Conservation (phyloP, 2,113 vertebrate species). For the Toxostoma redivivum region DNA sequence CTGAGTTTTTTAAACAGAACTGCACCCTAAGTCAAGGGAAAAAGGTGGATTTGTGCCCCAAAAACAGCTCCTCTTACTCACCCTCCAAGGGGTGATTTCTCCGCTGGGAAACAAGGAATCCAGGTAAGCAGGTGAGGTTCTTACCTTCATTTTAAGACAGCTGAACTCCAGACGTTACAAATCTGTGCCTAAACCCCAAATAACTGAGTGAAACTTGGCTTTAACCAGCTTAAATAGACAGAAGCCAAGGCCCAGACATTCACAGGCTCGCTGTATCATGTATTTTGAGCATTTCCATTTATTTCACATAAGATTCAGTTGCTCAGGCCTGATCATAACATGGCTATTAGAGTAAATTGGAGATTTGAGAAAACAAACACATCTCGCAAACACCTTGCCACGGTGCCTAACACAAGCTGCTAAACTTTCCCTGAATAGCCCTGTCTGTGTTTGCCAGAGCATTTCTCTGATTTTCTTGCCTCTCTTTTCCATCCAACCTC, state of each 20-base stretch:
- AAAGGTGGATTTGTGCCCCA: neutral
- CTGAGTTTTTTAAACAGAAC: neutral
- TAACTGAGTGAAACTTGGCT: neutral
- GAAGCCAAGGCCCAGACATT: neutral
- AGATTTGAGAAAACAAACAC: neutral
- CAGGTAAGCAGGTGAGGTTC: neutral
- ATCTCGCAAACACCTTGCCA: neutral
- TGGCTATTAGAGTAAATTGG: neutral
- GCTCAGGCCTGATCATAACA: neutral
- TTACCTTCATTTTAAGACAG: neutral
- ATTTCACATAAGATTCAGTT: neutral
- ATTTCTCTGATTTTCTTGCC: neutral
- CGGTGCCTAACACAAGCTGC: neutral
- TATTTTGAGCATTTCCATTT: neutral
- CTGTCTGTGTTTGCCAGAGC: neutral
- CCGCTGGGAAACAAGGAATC: neutral
- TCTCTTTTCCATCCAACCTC: neutral
- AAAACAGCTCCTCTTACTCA: neutral
- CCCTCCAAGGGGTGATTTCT: neutral
- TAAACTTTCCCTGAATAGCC: neutral
- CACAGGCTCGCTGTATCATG: neutral
- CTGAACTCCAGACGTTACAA: neutral
- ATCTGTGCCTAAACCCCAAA: neutral
- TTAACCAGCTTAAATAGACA: neutral
- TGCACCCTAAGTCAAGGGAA: accelerated